Percentiles rank a stretch among this genome's conserved stretches.
These are phyloP conservation scores for Drosophila prolongata DNA, from an alignment of 2,888 invertebrate genomes.

Conservation along the genomic window DNA sequence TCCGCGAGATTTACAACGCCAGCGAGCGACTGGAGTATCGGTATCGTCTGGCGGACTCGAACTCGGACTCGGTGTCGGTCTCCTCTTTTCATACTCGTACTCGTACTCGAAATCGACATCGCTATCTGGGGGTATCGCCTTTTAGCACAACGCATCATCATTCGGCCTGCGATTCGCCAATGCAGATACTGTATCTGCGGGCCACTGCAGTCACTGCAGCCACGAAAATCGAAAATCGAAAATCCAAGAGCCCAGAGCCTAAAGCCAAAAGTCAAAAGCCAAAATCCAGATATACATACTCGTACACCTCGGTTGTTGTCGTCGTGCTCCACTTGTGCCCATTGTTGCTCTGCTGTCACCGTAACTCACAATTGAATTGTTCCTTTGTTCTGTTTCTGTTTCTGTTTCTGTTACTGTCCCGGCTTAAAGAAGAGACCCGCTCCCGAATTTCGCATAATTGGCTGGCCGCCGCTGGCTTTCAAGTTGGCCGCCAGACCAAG, in stretches of 20 bases:
- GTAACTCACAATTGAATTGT: slow-evolving; percentile 79
- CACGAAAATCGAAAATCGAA: background rate
- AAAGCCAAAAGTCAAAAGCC: background rate
- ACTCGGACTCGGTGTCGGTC: slow-evolving; percentile 39
- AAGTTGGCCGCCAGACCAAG: slow-evolving; percentile 57
- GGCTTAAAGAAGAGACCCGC: background rate
- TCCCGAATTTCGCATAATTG: slow-evolving; percentile 61
- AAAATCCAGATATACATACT: slow-evolving; percentile 8
- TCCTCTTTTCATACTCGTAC: background rate
- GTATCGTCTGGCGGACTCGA: slow-evolving; percentile 27
- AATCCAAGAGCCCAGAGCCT: too few species aligned
- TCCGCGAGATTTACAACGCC: slow-evolving; percentile 83
- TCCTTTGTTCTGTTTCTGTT: slow-evolving; percentile 61
- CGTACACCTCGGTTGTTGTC: background rate
- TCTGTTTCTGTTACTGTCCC: background rate
- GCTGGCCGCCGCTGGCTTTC: slow-evolving; percentile 49
- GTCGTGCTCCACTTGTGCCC: slow-evolving; percentile 66
- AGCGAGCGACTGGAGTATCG: slow-evolving; percentile 46
- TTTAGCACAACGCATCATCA: slow-evolving; percentile 42
- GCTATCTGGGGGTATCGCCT: slow-evolving; percentile 1
- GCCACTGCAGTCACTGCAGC: background rate
- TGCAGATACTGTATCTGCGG: slow-evolving; percentile 7
- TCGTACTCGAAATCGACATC: background rate
- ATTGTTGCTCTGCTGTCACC: slow-evolving; percentile 70
- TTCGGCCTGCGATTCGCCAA: slow-evolving; percentile 17